Base-by-base conservation (phyloP, 1,140 invertebrate genomes). In the Drosophila bifasciata region DNA sequence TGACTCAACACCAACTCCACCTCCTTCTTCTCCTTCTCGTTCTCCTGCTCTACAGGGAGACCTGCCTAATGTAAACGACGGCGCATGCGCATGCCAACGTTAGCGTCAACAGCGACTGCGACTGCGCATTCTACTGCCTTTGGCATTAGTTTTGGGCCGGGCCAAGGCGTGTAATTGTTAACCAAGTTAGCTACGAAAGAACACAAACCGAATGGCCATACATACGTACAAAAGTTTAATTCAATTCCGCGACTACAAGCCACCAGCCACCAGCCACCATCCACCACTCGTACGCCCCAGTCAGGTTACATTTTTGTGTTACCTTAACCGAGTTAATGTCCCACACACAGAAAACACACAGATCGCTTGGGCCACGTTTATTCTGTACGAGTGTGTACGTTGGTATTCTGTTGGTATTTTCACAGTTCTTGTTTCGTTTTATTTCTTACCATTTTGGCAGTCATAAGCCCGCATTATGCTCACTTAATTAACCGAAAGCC, bases 401-500 rank as follows among this genome's bases (percentile, higher is more conserved):
- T 59, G 48, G 16, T 53, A 43, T 46, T 28, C 39, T 61, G 19
- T 48, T 56, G 52, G 67, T 17, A 41, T 25, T 32, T n/a, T 15
- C 45, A 51, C 45, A 28, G 9, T 15, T 16, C 8, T 11, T 39
- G 41, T 67, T 36, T 67, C 21, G 32, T 53, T 68, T 68, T 68
- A 69, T 69, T 56, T 39, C 64, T 36, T 67, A 57, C 79, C 79
- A 79, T 79, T 86, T 86, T 88, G 72, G 78, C 81, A 86, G 77
- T 88, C 83, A 88, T 88, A 88, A 86, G 83, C 83, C 83, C 83
- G 83, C 83, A 86, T 86, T 86, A 86, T 88, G 83, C 74, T 68
- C 78, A 88, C 83, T 88, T 88, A 88, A 88, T 88, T 88, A 88
- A 88, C 61, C 52, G 44, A 88, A 88, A 88, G 78, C 79, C 59